A percentile compares a stretch with the other conserved stretches of the same genome.
These are phyloP conservation scores for Phocoena sinus DNA, from an alignment of 2,113 vertebrate genomes.

Conservation along the genomic window DNA sequence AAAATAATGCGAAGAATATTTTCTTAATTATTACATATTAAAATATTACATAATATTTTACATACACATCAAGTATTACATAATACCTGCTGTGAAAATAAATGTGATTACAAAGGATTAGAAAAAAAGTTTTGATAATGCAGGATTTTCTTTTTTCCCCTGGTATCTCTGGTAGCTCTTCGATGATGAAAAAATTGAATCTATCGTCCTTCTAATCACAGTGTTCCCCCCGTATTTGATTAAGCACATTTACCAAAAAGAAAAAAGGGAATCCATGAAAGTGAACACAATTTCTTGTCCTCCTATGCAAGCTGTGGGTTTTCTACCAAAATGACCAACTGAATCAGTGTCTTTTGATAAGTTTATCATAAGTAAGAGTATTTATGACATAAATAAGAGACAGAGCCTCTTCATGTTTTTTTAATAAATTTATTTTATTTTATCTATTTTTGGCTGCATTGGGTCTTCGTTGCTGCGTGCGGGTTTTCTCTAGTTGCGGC, in stretches of 20 bases:
- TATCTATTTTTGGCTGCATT: too few species aligned
- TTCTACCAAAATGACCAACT: not conserved
- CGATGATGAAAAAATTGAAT: not conserved
- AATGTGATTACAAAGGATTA: not conserved
- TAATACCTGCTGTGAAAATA: conserved; percentile 16
- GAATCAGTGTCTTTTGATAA: conserved; percentile 32
- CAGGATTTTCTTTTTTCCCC: conserved; percentile 28
- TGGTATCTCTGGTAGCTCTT: conserved; percentile 36
- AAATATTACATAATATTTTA: not conserved
- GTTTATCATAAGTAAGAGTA: not conserved
- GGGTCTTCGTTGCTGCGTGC: too few species aligned
- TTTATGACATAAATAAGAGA: not conserved
- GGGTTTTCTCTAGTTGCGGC: too few species aligned
- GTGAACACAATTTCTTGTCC: not conserved
- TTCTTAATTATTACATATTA: not conserved
- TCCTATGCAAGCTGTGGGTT: conserved; percentile 47
- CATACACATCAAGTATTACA: not conserved
- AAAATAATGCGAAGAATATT: not conserved
- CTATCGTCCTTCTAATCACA: not conserved
- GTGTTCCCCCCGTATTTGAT: not conserved
- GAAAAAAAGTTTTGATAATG: conserved; percentile 4
- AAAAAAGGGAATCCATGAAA: not conserved
- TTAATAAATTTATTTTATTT: too few species aligned
- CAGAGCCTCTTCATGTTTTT: not conserved
- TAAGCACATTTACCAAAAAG: not conserved